phyloP scores from a whole-genome alignment of 2,888 invertebrate genomes.

The Sceliomorpha sp. region DNA sequence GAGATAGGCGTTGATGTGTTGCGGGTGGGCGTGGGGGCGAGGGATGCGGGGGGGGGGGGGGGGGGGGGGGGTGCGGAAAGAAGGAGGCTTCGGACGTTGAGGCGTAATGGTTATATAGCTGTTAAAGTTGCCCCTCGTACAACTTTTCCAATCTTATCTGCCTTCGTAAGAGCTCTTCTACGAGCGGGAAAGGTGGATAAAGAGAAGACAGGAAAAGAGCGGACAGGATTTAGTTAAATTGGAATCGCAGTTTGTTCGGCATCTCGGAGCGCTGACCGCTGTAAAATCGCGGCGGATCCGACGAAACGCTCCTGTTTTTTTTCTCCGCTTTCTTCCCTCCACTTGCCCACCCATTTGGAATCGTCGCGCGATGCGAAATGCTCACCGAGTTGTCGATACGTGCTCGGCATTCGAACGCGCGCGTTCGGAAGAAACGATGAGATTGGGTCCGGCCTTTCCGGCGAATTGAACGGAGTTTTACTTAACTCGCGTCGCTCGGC shows the following conservation, averaged over 20 bases:
- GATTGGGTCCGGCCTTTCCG: slow-evolving; percentile 6
- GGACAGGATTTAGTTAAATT: slow-evolving; percentile 81
- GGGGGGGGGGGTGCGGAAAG: no score
- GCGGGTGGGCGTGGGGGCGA: no score
- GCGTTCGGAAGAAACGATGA: not conserved
- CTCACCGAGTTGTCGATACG: not conserved
- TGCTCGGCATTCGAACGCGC: not conserved
- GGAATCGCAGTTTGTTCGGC: no score
- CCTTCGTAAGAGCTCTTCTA: slow-evolving; percentile 78
- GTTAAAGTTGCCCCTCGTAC: slow-evolving; percentile 80
- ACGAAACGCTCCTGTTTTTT: slow-evolving; percentile 18
- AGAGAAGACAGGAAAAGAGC: slow-evolving; percentile 62
- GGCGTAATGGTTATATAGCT: slow-evolving; percentile 78
- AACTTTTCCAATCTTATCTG: slow-evolving; percentile 83
- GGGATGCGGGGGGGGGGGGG: no score
- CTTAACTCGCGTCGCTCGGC: not conserved
- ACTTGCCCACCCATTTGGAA: not conserved
- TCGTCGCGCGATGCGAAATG: not conserved
- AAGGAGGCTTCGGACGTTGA: no score
- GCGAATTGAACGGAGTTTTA: slow-evolving; percentile 3
- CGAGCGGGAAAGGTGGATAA: slow-evolving; percentile 21
- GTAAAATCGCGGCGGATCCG: slow-evolving; percentile 59
- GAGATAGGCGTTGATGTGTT: slow-evolving; percentile 12
- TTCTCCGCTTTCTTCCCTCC: no score
- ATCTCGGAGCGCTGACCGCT: slow-evolving; percentile 73